A percentile compares a stretch with the other conserved stretches of the same genome.
These are phyloP conservation scores for Sialis fuliginosa DNA, from an alignment of 2,888 invertebrate genomes.

Conservation along the genomic window DNA sequence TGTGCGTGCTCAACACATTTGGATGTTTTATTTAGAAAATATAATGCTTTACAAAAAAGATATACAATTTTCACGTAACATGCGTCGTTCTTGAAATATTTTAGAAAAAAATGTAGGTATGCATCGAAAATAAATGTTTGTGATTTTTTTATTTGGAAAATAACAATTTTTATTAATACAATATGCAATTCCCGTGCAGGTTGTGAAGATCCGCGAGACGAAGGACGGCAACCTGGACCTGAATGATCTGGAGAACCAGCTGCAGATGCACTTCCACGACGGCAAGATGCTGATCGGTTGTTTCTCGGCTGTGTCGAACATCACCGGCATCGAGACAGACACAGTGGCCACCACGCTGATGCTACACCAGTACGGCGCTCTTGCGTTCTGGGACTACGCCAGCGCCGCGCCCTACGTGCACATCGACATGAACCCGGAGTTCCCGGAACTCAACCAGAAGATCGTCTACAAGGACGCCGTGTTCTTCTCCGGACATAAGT, in stretches of 20 bases:
- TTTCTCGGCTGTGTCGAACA: slow-evolving; percentile 72
- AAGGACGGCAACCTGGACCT: slow-evolving; percentile 65
- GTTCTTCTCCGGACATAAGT: slow-evolving; percentile 80
- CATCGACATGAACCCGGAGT: slow-evolving; percentile 71
- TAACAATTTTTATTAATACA: neutral
- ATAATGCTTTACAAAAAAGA: no score
- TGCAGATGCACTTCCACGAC: slow-evolving; percentile 40
- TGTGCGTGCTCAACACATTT: no score
- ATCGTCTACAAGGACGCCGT: slow-evolving; percentile 72
- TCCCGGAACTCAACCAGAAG: slow-evolving; percentile 46
- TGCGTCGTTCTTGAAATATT: no score
- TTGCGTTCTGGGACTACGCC: slow-evolving; percentile 83
- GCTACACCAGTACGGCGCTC: slow-evolving; percentile 65
- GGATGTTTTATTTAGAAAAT: no score
- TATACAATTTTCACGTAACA: no score
- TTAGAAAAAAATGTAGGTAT: neutral
- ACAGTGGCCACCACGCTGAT: slow-evolving; percentile 65
- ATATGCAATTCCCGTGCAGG: slow-evolving; percentile 25
- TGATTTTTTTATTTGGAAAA: neutral
- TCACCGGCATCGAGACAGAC: slow-evolving; percentile 76
- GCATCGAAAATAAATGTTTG: neutral
- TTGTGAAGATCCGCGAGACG: slow-evolving; percentile 62
- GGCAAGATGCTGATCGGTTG: slow-evolving; percentile 63
- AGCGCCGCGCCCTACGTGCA: slow-evolving; percentile 62
- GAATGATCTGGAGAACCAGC: slow-evolving; percentile 50